Base-by-base conservation (phyloP, 1,140 invertebrate species). In the Scaptomyza graminum region DNA sequence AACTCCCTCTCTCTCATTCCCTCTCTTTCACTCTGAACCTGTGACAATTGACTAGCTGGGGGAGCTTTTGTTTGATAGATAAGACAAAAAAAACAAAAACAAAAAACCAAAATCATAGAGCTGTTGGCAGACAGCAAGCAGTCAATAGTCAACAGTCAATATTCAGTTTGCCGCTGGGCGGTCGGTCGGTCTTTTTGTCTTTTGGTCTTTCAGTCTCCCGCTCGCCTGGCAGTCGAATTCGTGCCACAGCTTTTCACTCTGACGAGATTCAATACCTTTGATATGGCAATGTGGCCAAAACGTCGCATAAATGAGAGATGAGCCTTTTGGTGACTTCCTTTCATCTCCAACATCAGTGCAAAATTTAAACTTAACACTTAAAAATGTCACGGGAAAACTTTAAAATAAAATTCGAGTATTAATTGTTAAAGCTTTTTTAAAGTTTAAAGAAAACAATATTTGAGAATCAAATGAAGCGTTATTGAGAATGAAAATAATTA, bases 211-310 rank as follows among this genome's bases (percentile, higher is more conserved):
- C n/a, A 12, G 37, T 39, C 9, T 39, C 25, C 25, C 28, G 5
- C 37, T 41, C 8, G 37, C 8, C 37, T 41, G 75, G 62, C 79
- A 81, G 74, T 81, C 81, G n/a, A 84, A 39, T 87, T 84, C 81
- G 81, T 84, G 79, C 79, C 56, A 15, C 46, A 60, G 68, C 68
- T 71, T 65, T 65, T 54, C 37, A 56, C 52, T 31, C 12, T n/a
- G 12, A 3, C 51, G 15, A 47, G 68, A 71, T 71, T 51, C 68
- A 46, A 46, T 51, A 52, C 47, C 39, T 59, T 71, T 59, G 68
- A 71, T 66, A 71, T 34, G 55, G 47, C 43, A 18, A 47, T 22
- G 34, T 18, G 9, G 16, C 12, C 25, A 18, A 63, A 43, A 44
- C 49, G 44, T 37, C 44, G 63, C 52, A 15, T 13, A 50, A 56